Base-by-base conservation (phyloP, 92 coral and sea anemone genomes). In the Palythoa grandis region DNA sequence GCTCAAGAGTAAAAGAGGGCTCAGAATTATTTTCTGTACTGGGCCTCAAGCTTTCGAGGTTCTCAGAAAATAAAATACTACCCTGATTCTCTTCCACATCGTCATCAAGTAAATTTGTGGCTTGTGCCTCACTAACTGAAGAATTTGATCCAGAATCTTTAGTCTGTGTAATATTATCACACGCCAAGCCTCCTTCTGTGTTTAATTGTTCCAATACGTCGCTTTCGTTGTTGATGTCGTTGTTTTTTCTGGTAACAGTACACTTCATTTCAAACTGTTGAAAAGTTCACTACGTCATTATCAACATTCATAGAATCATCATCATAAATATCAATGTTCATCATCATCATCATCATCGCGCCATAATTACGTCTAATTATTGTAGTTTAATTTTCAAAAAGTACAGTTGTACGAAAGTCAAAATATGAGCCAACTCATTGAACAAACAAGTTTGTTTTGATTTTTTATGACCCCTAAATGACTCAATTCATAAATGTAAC, bases 211-310 rank as follows among this genome's bases (percentile, higher is more conserved):
- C 57, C 11, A 19, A 22, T 7, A 17, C 25, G 20, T 4, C 5
- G 10, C 11, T 50, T 78, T 78, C 83, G 7, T 7, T 24, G 20
- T 17, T 52, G 1, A 16, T 50, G 5, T 63, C 85, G 12, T 40
- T 29, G 17, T 4, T 50, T 40, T 80, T 66, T 13, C 63, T 66
- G 20, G 61, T 66, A 63, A 80, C 66, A 50, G 43, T 43, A 24
- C 67, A 24, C 60, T 80, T 57, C 43, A 67, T 67, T 80, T 65
- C 85, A 43, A 47, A 38, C 39, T 67, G 74, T 74, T 80, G 24
- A 43, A 80, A 80, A 61, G 39, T 1, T 52, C 0, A 54, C 7
- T 25, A 11, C 54, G 39, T 19, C 17, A 16, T 16, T 9, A 40
- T 16, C 65, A 57, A 0, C 65, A 11, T 57, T 14, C 8, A 7